Conservation (phyloP, 2,113 vertebrate species). For the Plestiodon gilberti region DNA sequence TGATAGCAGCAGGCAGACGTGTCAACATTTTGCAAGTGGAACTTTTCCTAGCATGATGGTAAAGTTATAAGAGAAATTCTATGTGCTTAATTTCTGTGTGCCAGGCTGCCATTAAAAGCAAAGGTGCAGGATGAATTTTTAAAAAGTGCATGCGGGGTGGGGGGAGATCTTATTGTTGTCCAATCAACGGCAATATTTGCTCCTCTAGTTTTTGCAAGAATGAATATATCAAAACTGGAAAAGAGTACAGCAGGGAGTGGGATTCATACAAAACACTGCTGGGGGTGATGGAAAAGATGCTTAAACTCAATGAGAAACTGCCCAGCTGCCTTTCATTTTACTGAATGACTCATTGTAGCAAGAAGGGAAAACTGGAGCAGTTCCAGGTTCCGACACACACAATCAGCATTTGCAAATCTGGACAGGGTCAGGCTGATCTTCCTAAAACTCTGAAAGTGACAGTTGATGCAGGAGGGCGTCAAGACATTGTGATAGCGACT, state of each 20-base stretch:
- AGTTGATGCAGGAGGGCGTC: rapidly evolving
- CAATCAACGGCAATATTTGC: neutral
- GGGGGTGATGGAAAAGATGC: neutral
- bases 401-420: neutral
- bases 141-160: neutral
- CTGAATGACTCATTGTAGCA: rapidly evolving
- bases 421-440: neutral
- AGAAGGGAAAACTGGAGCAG: neutral
- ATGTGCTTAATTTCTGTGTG: neutral
- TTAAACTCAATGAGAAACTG: neutral
- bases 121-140: neutral
- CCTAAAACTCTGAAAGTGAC: neutral
- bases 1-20: neutral
- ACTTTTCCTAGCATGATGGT: neutral
- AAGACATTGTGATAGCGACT: neutral
- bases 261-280: rapidly evolving
- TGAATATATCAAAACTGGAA: neutral
- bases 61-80: neutral
- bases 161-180: neutral
- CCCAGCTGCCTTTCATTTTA: neutral
- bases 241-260: rapidly evolving
- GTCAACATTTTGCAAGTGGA: neutral
- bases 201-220: neutral
- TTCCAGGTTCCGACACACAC: neutral
- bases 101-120: neutral